Conservation (phyloP, 2,113 vertebrate species). For the Ptychochromis oligacanthus region DNA sequence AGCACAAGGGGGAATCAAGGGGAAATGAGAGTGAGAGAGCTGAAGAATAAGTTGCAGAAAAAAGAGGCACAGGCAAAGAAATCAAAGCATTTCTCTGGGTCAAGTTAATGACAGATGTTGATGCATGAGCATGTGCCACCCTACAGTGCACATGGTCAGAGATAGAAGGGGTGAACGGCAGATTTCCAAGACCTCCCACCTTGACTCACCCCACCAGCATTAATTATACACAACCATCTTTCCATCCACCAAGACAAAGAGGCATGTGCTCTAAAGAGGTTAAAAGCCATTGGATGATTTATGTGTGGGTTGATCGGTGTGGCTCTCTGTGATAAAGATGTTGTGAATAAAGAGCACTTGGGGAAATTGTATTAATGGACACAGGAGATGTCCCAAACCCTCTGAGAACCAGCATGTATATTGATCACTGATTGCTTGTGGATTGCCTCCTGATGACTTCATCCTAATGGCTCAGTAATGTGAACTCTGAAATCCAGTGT, state of each 20-base stretch:
- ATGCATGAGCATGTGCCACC: conserved; percentile 24
- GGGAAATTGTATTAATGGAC: conserved; percentile 52
- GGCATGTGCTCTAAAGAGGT: conserved; percentile 42
- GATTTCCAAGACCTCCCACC: conserved; percentile 40
- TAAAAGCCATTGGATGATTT: conserved; percentile 70
- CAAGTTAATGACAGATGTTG: conserved; percentile 30
- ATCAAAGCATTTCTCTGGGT: conserved; percentile 34
- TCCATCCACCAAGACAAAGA: conserved; percentile 50
- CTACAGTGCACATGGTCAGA: neutral
- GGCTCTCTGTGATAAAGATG: conserved; percentile 17
- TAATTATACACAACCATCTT: conserved; percentile 64
- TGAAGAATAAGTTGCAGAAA: conserved; percentile 1
- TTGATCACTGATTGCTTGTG: conserved; percentile 57
- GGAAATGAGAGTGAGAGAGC: conserved; percentile 14
- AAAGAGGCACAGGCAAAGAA: neutral
- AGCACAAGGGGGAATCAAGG: too few relatives aligned
- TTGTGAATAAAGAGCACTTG: conserved; percentile 9
- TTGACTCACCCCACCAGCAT: conserved; percentile 50
- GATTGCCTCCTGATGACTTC: conserved; percentile 33
- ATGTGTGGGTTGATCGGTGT: conserved; percentile 29
- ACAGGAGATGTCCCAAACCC: conserved; percentile 40
- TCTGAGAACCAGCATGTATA: conserved; percentile 19
- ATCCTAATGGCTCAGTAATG: conserved; percentile 39
- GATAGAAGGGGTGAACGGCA: conserved; percentile 1
- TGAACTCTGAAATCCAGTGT: neutral